phyloP scores from a whole-genome alignment of 1,140 invertebrate species.

The Zaprionus lachaisei region DNA sequence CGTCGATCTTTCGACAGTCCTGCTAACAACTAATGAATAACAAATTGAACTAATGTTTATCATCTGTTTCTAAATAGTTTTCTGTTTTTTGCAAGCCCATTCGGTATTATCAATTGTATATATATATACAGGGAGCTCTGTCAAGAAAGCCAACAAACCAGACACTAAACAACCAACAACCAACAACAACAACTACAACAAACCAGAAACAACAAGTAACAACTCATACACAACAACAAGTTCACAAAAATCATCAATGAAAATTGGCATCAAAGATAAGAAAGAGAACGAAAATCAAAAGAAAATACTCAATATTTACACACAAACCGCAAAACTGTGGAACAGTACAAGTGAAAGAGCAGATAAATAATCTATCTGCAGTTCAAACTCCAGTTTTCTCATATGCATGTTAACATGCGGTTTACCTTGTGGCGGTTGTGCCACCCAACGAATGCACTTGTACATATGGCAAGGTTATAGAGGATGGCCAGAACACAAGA shows the following conservation, averaged over 20 bases:
- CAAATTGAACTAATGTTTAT: slow-evolving; percentile 77
- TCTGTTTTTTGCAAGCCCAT: slow-evolving; percentile 62
- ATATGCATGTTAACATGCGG: background rate
- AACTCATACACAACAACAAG: slow-evolving; percentile 53
- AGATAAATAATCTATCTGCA: background rate
- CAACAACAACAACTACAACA: slow-evolving; percentile 52
- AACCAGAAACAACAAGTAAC: slow-evolving; percentile 37
- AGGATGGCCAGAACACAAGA: background rate
- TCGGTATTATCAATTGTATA: slow-evolving; percentile 45
- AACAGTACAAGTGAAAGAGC: slow-evolving; percentile 15
- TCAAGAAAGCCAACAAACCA: slow-evolving; percentile 62
- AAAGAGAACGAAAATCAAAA: slow-evolving; percentile 16
- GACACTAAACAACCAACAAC: slow-evolving; percentile 57
- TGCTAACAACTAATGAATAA: slow-evolving; percentile 17
- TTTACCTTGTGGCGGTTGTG: background rate
- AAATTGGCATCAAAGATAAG: slow-evolving; percentile 52
- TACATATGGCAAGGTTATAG: background rate
- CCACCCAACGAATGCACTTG: background rate
- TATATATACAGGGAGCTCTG: slow-evolving; percentile 78
- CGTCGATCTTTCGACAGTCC: slow-evolving; percentile 16
- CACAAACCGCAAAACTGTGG: slow-evolving; percentile 15
- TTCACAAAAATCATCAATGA: slow-evolving; percentile 50
- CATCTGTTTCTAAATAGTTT: slow-evolving; percentile 71
- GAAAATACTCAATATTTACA: slow-evolving; percentile 18
- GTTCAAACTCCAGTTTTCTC: slow-evolving; percentile 16